Evolutionary conservation across 2,797 vertebrate species (phyloP).

Genomic region (Eleutherodactylus coqui): DNA sequence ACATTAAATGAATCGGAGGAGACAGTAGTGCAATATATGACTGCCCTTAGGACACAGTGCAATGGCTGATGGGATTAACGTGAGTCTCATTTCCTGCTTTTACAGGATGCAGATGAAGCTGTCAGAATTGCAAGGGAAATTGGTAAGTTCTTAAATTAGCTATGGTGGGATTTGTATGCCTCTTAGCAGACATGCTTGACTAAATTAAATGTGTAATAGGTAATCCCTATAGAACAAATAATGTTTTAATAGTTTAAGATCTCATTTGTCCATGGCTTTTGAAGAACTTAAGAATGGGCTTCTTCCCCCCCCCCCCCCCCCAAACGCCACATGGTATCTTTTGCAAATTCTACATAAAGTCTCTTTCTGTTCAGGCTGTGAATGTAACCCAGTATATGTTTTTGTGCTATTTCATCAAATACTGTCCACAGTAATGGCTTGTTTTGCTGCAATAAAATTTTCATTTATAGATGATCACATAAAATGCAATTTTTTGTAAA

Average conservation of each 20-base stretch:
- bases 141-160: slow-evolving; percentile 88
- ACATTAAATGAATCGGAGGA: slow-evolving; percentile 83
- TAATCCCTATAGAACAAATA: slow-evolving; percentile 76
- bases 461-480: not conserved
- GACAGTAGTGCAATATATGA: slow-evolving; percentile 83
- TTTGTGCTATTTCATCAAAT: not conserved
- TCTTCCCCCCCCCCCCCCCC: not conserved
- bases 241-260: slow-evolving; percentile 75
- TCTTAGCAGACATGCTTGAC: slow-evolving; percentile 77
- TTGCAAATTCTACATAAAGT: slow-evolving; percentile 65
- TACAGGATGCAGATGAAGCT: slow-evolving; percentile 92
- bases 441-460: not conserved
- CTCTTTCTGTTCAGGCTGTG: not conserved
- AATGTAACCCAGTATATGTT: not conserved
- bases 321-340: slow-evolving; percentile 65
- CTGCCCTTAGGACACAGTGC: slow-evolving; percentile 81
- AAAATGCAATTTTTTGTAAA: not conserved
- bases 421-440: not conserved
- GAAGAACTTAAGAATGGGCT: slow-evolving; percentile 65
- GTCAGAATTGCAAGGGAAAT: slow-evolving; percentile 94
- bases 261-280: slow-evolving; percentile 68
- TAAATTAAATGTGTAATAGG: slow-evolving; percentile 77
- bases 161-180: slow-evolving; percentile 77
- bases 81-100: slow-evolving; percentile 78
- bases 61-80: slow-evolving; percentile 82